A percentile compares a stretch with the other conserved stretches of the same genome.
These are phyloP conservation scores for Drosophila micromelanica DNA, from an alignment of 1,140 invertebrate genomes.

Conservation along the genomic window DNA sequence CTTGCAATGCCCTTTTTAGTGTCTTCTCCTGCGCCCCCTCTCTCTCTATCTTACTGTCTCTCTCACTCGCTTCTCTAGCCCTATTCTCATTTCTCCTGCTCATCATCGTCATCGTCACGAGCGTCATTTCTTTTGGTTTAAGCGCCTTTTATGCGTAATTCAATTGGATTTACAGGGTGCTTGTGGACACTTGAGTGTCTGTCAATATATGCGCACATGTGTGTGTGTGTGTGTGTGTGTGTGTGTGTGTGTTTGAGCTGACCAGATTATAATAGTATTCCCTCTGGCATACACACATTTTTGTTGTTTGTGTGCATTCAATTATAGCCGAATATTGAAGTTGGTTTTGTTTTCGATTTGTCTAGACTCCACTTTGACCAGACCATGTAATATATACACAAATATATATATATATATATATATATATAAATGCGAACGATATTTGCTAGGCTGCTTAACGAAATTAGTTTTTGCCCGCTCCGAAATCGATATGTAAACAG, in stretches of 20 bases:
- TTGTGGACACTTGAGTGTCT: slow-evolving; percentile 80
- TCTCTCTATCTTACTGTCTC: not conserved
- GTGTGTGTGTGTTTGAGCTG: slow-evolving; percentile 46
- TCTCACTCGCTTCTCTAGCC: not conserved
- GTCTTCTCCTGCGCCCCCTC: not conserved
- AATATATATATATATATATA: not conserved
- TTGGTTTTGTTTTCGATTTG: slow-evolving; percentile 79
- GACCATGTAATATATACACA: slow-evolving; percentile 16
- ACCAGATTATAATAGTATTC: slow-evolving; percentile 78
- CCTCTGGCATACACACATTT: slow-evolving; percentile 46
- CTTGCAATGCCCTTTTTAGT: not conserved
- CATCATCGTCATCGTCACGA: slow-evolving; percentile 43
- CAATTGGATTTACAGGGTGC: slow-evolving; percentile 81
- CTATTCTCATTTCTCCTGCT: slow-evolving; percentile 15
- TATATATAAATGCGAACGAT: slow-evolving; percentile 9
- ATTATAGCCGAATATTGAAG: slow-evolving; percentile 76
- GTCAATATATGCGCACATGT: slow-evolving; percentile 58
- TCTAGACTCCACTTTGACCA: slow-evolving; percentile 71
- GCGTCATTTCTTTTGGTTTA: slow-evolving; percentile 72
- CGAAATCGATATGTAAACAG: slow-evolving; percentile 43
- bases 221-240: not conserved
- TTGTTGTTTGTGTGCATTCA: slow-evolving; percentile 68
- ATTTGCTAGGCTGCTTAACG: slow-evolving; percentile 66
- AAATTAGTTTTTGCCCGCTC: slow-evolving; percentile 64
- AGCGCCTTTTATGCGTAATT: slow-evolving; percentile 82